Evolutionary conservation across 2,113 vertebrate genomes (phyloP).

Genomic region (Chaetodon auriga): DNA sequence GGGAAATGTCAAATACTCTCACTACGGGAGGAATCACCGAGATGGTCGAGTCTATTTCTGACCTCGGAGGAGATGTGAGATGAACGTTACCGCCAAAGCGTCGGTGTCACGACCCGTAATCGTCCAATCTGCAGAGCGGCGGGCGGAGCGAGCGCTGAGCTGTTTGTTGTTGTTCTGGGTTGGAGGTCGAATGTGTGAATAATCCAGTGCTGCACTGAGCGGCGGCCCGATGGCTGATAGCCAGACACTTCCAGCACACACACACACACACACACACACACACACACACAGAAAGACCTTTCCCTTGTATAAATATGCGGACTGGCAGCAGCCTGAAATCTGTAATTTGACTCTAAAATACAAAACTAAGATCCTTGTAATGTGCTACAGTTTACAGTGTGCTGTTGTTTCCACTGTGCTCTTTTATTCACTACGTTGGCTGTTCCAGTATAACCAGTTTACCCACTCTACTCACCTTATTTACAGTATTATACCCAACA

Average conservation of each 20-base stretch:
- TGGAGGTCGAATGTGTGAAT: constrained; percentile 69
- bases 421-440: too few relatives aligned
- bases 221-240: constrained; percentile 53
- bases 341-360: not conserved
- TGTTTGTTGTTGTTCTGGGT: constrained; percentile 64
- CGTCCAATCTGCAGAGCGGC: constrained; percentile 59
- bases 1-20: constrained; percentile 61
- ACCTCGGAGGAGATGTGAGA: constrained; percentile 65
- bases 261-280: constrained; percentile 20
- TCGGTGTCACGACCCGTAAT: constrained; percentile 62
- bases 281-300: not conserved
- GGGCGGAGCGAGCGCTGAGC: constrained; percentile 16
- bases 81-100: constrained; percentile 35
- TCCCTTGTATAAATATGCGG: constrained; percentile 36
- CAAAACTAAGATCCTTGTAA: not conserved
- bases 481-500: too few relatives aligned
- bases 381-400: not conserved
- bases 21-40: constrained; percentile 19
- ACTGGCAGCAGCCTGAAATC: constrained; percentile 7
- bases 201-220: constrained; percentile 39
- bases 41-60: constrained; percentile 56
- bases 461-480: too few relatives aligned
- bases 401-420: fast-evolving
- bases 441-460: too few relatives aligned
- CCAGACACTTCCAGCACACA: constrained; percentile 40